Conservation (phyloP, 2,888 invertebrate genomes). For the Lypha dubia region DNA sequence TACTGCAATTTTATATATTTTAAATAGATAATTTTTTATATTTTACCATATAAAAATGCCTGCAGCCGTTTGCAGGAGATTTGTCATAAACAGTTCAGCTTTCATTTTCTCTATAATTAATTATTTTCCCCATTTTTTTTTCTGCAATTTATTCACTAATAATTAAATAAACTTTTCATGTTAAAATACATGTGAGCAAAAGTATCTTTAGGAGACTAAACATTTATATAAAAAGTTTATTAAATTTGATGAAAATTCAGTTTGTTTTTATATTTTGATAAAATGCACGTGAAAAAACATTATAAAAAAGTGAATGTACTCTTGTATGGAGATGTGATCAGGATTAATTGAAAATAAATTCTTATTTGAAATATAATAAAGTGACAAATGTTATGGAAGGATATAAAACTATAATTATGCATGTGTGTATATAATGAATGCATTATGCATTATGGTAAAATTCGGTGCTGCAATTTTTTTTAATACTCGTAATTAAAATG, state of each 20-base stretch:
- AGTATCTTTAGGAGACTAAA: neutral
- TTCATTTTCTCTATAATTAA: conserved; percentile 23
- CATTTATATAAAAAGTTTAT: conserved; percentile 16
- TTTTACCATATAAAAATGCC: neutral
- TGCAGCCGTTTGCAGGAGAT: neutral
- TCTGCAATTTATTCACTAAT: conserved; percentile 5
- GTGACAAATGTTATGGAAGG: too few species aligned
- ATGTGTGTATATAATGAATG: too few species aligned
- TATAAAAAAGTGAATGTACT: neutral
- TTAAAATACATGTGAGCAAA: neutral
- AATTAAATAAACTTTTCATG: conserved; percentile 12
- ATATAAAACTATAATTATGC: too few species aligned
- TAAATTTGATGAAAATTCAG: conserved; percentile 37
- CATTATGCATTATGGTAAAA: too few species aligned
- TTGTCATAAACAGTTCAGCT: neutral
- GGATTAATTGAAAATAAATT: too few species aligned
- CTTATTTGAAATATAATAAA: too few species aligned
- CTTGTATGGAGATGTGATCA: neutral
- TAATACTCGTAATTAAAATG: too few species aligned
- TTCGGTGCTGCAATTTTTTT: too few species aligned
- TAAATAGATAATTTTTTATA: too few species aligned
- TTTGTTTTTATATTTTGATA: conserved; percentile 28
- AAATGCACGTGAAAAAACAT: conserved; percentile 15
- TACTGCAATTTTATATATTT: too few species aligned
- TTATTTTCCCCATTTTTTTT: neutral